Evolutionary conservation across 2,113 vertebrate genomes (phyloP).

Genomic region (Callipepla squamata): DNA sequence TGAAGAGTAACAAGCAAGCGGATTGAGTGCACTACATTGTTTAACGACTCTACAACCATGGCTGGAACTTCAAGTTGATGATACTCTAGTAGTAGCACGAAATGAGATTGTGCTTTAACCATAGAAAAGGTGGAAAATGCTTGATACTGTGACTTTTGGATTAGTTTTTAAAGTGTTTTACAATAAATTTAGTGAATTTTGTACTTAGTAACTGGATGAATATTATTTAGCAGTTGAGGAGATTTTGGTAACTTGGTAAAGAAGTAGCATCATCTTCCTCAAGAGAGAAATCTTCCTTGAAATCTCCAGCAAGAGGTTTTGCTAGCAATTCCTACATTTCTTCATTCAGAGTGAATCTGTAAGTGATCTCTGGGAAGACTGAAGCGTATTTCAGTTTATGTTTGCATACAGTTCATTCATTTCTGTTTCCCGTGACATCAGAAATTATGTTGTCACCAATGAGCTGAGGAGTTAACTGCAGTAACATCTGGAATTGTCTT

Average conservation of each 20-base stretch:
- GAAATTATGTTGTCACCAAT: not conserved
- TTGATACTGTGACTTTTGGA: not conserved
- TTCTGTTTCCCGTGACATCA: not conserved
- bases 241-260: not conserved
- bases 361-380: not conserved
- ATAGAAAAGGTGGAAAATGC: fast-evolving
- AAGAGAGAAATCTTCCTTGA: not conserved
- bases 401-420: not conserved
- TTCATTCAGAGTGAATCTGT: not conserved
- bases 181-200: not conserved
- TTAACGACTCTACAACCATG: not conserved
- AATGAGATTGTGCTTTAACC: not conserved
- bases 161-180: not conserved
- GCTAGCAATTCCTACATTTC: not conserved
- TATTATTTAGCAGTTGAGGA: not conserved
- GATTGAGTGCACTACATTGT: not conserved
- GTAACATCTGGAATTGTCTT: not conserved
- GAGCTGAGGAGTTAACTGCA: not conserved
- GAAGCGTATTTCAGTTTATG: not conserved
- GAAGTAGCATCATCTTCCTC: not conserved
- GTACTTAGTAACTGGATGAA: not conserved
- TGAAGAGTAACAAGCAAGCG: not conserved
- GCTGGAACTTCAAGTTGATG: not conserved
- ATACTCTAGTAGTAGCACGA: not conserved
- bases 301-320: not conserved